Percentiles rank a stretch among this genome's conserved stretches.
These are phyloP conservation scores for Microcebus murinus DNA, from an alignment of 2,113 vertebrate species.

Conservation along the genomic window DNA sequence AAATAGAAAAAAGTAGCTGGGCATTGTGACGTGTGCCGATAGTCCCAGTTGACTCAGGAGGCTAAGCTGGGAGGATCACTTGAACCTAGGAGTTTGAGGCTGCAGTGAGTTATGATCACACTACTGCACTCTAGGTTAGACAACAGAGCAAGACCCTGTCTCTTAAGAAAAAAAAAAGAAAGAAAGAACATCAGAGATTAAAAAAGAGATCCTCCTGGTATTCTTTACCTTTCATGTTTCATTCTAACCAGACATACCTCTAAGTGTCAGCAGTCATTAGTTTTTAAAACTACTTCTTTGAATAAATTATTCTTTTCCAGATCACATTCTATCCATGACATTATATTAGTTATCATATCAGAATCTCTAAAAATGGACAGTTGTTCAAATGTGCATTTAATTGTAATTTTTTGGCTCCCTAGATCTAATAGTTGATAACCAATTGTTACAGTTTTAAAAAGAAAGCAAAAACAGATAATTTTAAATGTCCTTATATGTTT, in stretches of 20 bases:
- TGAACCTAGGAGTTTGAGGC: too few species aligned
- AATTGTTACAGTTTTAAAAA: background rate
- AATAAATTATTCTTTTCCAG: background rate
- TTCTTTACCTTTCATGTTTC: background rate
- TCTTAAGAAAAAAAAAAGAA: too few species aligned
- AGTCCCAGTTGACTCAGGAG: too few species aligned
- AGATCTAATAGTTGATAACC: background rate
- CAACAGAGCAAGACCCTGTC: too few species aligned
- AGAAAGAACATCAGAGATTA: background rate
- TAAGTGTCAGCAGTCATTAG: background rate
- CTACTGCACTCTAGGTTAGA: too few species aligned
- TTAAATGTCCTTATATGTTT: background rate
- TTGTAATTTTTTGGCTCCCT: background rate
- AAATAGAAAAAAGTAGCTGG: too few species aligned
- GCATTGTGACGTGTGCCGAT: too few species aligned
- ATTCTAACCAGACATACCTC: background rate
- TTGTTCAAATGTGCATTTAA: slow-evolving; percentile 5
- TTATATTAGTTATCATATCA: background rate
- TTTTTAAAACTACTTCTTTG: background rate
- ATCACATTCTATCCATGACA: background rate
- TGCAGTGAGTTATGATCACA: too few species aligned
- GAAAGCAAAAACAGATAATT: slow-evolving; percentile 9
- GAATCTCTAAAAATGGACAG: slow-evolving; percentile 11
- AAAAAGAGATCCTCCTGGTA: background rate
- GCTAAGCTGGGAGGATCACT: too few species aligned